Evolutionary conservation across 2,113 vertebrate species (phyloP), one percentile per base, ranked within the genome.

Genomic region (Cololabis saira): DNA sequence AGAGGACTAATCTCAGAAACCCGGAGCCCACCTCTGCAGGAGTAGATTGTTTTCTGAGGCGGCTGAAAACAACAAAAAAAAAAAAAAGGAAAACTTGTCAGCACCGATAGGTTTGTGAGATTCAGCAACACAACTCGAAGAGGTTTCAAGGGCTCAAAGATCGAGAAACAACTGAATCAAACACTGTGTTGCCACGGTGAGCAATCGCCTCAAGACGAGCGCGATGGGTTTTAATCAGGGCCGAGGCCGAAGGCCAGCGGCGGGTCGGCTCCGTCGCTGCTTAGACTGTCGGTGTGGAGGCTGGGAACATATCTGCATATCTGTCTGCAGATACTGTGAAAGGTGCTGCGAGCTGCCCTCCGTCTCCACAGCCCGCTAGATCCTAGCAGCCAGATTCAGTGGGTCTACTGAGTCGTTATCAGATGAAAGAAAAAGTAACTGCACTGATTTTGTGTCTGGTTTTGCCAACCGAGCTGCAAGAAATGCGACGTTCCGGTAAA

Each of bases 151-250:
- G 61, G 57, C 33, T 61, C 18, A 43, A 27, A 61, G 60, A 77
- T 76, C 65, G 65, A 37, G 62, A 69, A 77, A 69, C 18, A 3
- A 57, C 69, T 65, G 58, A 12, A 44, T 64, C 68, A 33, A 55
- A 37, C 17, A 5, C 18, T 17, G 40, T 3, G 45, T 37, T 12
- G 33, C 18, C 42, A 33, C 42, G 40, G 48, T 48, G 81, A 77
- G 66, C 77, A 77, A 85, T 54, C 78, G 60, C 56, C 12, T 57
- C 24, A 11, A 24, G 45, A 64, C 45, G 33, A 74, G 40, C 61
- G 30, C 56, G 52, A 51, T 55, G 56, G 40, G 62, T 52, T 80
- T 74, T 67, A 77, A 82, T 81, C 72, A 77, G 19, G 63, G 16
- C 59, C 12, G 48, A 70, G n/a, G n/a, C n/a, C n/a, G n/a, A 37